Percentiles rank a stretch among this genome's conserved stretches.
Evolutionary conservation across 2,888 invertebrate species (phyloP).

Genomic region (Scelioninae gen. 2): DNA sequence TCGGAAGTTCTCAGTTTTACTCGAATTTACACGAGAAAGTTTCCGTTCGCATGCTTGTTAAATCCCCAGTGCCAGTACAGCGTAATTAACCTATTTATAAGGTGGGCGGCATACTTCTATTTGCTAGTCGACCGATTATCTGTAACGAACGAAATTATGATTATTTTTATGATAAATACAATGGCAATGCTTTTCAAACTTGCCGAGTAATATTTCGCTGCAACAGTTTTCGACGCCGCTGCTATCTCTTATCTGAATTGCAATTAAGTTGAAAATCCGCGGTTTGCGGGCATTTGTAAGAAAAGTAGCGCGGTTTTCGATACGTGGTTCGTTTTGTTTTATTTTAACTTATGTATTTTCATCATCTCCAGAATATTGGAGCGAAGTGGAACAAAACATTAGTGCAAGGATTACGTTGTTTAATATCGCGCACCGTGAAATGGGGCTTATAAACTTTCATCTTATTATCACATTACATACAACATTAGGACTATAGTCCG

Average conservation of each 20-base stretch:
- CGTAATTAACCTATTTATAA: slow-evolving; percentile 62
- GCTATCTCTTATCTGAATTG: not conserved
- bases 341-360: slow-evolving; percentile 24
- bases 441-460: slow-evolving; percentile 65
- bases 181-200: not conserved
- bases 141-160: slow-evolving; percentile 30
- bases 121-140: slow-evolving; percentile 43
- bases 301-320: not conserved
- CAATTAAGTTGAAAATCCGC: slow-evolving; percentile 3
- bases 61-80: slow-evolving; percentile 49
- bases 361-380: slow-evolving; percentile 27
- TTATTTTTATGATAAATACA: slow-evolving; percentile 22
- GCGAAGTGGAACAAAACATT: slow-evolving; percentile 37
- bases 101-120: slow-evolving; percentile 31
- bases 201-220: not conserved
- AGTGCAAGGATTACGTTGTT: slow-evolving; percentile 32
- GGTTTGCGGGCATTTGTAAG: not conserved
- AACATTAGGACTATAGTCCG: slow-evolving; percentile 61
- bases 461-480: slow-evolving; percentile 64
- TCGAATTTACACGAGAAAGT: slow-evolving; percentile 54
- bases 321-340: slow-evolving; percentile 7
- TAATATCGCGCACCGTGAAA: slow-evolving; percentile 58
- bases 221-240: not conserved
- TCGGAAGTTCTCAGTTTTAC: slow-evolving; percentile 57
- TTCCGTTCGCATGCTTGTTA: slow-evolving; percentile 47